Percentiles rank a stretch among this genome's conserved stretches.
Conservation (phyloP, 2,113 vertebrate genomes). For the Gymnorhina tibicen region DNA sequence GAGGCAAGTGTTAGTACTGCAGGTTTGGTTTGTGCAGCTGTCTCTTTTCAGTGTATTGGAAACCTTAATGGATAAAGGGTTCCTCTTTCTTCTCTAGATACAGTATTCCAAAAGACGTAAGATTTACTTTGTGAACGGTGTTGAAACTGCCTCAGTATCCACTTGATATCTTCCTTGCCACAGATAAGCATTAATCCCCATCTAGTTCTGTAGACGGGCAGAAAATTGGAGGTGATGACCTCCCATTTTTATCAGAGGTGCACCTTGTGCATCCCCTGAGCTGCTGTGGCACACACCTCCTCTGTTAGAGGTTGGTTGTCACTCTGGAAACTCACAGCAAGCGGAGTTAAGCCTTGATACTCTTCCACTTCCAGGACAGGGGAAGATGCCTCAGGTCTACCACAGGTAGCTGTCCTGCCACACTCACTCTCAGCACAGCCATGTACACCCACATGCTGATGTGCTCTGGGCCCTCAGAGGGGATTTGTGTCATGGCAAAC, state of each 20-base stretch:
- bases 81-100: background rate
- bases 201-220: background rate
- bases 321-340: background rate
- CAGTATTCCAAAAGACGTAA: background rate
- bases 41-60: background rate
- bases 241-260: background rate
- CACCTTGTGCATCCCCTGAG: background rate
- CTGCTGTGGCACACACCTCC: background rate
- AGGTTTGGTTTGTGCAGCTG: background rate
- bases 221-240: background rate
- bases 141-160: background rate
- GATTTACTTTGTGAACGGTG: accelerated
- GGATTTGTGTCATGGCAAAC: background rate
- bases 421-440: background rate
- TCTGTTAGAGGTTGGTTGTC: background rate
- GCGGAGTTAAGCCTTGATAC: background rate
- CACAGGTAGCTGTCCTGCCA: background rate
- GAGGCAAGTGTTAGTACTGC: background rate
- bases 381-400: background rate
- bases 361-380: background rate
- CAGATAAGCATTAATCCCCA: background rate
- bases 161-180: background rate
- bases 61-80: background rate
- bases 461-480: background rate
- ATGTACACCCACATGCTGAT: background rate